Conservation (phyloP, 2,113 vertebrate species). For the Pelusios castaneus region DNA sequence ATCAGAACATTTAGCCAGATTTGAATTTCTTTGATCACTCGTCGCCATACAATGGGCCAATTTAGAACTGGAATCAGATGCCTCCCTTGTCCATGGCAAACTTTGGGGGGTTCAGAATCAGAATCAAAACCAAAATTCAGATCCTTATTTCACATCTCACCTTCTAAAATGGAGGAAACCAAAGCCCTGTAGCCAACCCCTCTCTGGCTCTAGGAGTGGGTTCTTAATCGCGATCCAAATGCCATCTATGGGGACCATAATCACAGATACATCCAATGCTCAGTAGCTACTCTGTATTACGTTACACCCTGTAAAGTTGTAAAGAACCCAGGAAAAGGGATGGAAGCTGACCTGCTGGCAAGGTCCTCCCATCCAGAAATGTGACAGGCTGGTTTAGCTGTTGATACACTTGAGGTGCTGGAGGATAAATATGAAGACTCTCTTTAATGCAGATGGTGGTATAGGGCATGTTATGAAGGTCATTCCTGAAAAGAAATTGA, state of each 20-base stretch:
- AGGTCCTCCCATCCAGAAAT: slow-evolving; percentile 83
- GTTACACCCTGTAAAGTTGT: not conserved
- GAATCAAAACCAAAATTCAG: too few species aligned
- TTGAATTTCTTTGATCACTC: too few species aligned
- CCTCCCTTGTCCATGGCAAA: too few species aligned
- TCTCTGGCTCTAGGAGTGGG: not conserved
- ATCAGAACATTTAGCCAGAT: too few species aligned
- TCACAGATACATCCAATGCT: not conserved
- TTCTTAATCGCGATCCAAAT: not conserved
- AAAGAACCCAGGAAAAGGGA: not conserved
- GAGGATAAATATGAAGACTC: slow-evolving; percentile 77
- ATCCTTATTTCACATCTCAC: not conserved
- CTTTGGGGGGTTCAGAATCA: too few species aligned
- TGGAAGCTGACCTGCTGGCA: slow-evolving; percentile 79
- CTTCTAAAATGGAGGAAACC: not conserved
- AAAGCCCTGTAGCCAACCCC: not conserved
- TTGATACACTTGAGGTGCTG: slow-evolving; percentile 80
- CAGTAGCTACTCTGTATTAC: not conserved
- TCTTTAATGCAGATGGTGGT: slow-evolving; percentile 80
- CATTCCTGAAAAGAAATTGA: slow-evolving; percentile 75
- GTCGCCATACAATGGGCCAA: too few species aligned
- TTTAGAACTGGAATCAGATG: too few species aligned
- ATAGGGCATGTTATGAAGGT: slow-evolving; percentile 85
- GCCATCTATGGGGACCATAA: not conserved
- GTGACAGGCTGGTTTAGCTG: slow-evolving; percentile 79